Base-by-base conservation (phyloP, 1,140 invertebrate genomes). In the Heterodera carotae region DNA sequence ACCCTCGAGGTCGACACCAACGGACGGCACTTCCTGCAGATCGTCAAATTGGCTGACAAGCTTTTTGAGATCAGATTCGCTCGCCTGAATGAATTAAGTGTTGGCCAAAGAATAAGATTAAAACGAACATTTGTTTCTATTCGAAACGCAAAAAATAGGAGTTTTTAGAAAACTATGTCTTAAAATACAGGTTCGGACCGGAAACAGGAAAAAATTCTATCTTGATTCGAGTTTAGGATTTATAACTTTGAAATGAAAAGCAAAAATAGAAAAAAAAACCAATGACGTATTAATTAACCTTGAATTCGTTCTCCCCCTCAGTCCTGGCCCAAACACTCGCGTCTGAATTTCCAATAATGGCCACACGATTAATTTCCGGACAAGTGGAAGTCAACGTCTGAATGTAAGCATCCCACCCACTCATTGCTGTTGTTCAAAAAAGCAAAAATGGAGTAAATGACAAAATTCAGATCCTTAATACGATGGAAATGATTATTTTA, bases 331-430 rank as follows among this genome's bases (percentile, higher is more conserved):
- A 87, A 39, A 88, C 77, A 29, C 81, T 80, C n/a, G 81, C 85
- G 62, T 87, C 85, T 12, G 69, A 18, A 67, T 62, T 33, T n/a
- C 86, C 85, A 62, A 87, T 76, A 69, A 87, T 87, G n/a, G 85
- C 85, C 15, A 82, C 85, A 33, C 83, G 64, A 62, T 81, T 82
- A 76, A 86, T 86, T 31, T 71, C 76, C 15, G 75, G 7, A 60
- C 70, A 75, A 36, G 67, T 78, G 22, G 60, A 78, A 60, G 80
- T 66, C 43, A 86, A 73, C n/a, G 77, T 80, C n/a, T 71, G 78
- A 67, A 86, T 84, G 77, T 86, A 86, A 10, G 84, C 85, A 69
- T 76, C 68, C 85, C 85, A 86, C 67, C 85, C 86, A 77, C 85
- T 81, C 85, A 86, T 86, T 64, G 62, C 60, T 62, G 60, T 31